Percentiles rank a stretch among this genome's conserved stretches.
Conservation (phyloP, 2,888 invertebrate species). For the Yponomeuta cagnagella region DNA sequence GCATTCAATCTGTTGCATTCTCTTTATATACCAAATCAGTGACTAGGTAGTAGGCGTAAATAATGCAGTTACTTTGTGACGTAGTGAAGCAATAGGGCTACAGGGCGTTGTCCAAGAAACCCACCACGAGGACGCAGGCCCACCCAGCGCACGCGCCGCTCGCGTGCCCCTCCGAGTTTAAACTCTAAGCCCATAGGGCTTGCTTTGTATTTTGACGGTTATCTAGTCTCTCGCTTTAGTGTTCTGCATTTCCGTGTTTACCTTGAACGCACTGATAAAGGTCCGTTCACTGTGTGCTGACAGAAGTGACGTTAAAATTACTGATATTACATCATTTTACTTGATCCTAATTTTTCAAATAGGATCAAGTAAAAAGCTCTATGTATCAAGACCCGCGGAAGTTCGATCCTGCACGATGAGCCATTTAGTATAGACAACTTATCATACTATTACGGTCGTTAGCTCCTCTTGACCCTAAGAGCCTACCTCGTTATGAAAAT, state of each 20-base stretch:
- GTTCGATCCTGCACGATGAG: neutral
- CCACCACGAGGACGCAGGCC: conserved; percentile 28
- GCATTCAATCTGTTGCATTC: conserved; percentile 32
- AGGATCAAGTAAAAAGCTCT: neutral
- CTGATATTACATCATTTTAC: conserved; percentile 3
- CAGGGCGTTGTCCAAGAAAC: conserved; percentile 56
- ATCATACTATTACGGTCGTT: neutral
- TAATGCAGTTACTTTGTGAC: conserved; percentile 61
- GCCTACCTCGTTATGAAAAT: too few species aligned
- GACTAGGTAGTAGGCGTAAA: conserved; percentile 43
- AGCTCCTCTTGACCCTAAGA: neutral
- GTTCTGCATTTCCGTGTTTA: conserved; percentile 41
- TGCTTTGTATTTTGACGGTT: conserved; percentile 26
- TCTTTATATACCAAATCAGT: conserved; percentile 55
- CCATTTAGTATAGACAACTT: neutral
- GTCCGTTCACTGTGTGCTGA: conserved; percentile 34
- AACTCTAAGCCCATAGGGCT: conserved; percentile 34
- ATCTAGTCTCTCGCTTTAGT: conserved; percentile 1
- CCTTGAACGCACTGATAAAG: conserved; percentile 64
- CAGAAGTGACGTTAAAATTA: conserved; percentile 9
- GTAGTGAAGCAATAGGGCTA: conserved; percentile 31
- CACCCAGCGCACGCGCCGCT: conserved; percentile 9
- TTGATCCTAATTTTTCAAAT: too few species aligned
- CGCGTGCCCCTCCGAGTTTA: conserved; percentile 26
- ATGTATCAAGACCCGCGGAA: neutral